Evolutionary conservation across 2,888 invertebrate species (phyloP).

Genomic region (Mimumesa dahlbomi): DNA sequence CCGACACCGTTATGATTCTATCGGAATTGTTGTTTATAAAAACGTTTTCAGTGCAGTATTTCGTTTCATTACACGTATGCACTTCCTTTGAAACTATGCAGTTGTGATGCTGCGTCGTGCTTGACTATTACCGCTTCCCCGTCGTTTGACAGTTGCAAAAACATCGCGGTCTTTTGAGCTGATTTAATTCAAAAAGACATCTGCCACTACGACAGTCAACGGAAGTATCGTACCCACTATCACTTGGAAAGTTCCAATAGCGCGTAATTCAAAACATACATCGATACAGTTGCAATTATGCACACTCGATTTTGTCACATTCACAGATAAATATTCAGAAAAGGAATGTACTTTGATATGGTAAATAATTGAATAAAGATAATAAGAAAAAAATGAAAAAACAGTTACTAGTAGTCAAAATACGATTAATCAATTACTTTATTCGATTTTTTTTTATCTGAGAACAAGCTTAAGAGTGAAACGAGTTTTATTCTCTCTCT

Average conservation of each 20-base stretch:
- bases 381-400: constrained; percentile 3
- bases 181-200: no score
- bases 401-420: not conserved
- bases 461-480: constrained; percentile 64
- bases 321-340: not conserved
- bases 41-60: no score
- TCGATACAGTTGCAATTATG: no score
- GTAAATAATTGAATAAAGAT: not conserved
- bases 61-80: no score
- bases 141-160: no score
- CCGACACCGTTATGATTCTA: not conserved
- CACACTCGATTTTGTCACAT: not conserved
- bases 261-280: constrained; percentile 5
- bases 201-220: constrained; percentile 26
- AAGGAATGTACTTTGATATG: not conserved
- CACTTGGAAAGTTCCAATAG: not conserved
- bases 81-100: no score
- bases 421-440: constrained; percentile 43
- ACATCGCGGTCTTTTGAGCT: no score
- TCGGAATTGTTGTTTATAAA: not conserved
- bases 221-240: not conserved
- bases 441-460: constrained; percentile 64
- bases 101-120: no score
- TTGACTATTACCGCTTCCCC: no score
- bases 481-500: no score